Percentiles rank a stretch among this genome's conserved stretches.
phyloP scores from a whole-genome alignment of 2,113 vertebrate species.

The Copsychus sechellarum region DNA sequence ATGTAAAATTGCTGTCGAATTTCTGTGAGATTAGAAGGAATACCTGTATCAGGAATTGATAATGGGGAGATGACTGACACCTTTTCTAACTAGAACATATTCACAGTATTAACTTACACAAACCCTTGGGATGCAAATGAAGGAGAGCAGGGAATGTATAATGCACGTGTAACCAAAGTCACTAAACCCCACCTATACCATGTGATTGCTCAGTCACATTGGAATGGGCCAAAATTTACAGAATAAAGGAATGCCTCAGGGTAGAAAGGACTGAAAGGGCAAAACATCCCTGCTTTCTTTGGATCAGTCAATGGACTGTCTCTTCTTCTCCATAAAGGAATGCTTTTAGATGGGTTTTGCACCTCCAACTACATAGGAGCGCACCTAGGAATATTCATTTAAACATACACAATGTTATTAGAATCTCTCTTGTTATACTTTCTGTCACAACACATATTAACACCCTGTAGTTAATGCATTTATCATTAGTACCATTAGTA shows the following conservation, averaged over 20 bases:
- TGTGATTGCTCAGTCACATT: neutral
- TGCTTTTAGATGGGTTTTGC: neutral
- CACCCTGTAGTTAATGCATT: neutral
- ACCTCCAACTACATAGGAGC: neutral
- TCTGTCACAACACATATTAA: neutral
- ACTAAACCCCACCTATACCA: neutral
- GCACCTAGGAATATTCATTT: neutral
- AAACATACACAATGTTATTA: neutral
- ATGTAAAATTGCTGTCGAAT: neutral
- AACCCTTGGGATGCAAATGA: neutral
- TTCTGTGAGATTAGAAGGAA: neutral
- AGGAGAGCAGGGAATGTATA: neutral
- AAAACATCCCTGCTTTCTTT: neutral
- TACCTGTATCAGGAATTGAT: neutral
- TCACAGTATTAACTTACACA: neutral
- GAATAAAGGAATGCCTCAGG: neutral
- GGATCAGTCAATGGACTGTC: too few species aligned
- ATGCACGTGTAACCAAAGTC: accelerated
- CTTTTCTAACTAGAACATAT: neutral
- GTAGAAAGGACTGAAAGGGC: neutral
- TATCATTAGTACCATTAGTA: neutral
- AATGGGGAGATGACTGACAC: neutral
- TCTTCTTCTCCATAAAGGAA: neutral
- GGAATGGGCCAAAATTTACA: neutral
- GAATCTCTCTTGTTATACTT: neutral